A percentile compares a stretch with the other conserved stretches of the same genome.
phyloP scores from a whole-genome alignment of 2,797 vertebrate species.

The Tauraco hartlaubi region DNA sequence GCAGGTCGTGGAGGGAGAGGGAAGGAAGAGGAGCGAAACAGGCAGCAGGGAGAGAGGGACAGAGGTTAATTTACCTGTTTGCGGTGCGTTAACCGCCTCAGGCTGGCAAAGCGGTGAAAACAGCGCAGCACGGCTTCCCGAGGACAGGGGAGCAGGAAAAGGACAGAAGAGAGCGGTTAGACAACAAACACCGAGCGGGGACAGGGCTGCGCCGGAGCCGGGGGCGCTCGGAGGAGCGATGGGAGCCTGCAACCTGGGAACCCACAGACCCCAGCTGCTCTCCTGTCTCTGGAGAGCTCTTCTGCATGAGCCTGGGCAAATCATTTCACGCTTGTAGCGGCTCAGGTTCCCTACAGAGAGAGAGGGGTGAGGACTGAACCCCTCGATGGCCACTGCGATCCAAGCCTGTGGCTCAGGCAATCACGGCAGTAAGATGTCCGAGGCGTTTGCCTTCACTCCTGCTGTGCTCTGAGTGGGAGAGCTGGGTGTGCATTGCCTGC shows the following conservation, averaged over 20 bases:
- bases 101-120: conserved; percentile 44
- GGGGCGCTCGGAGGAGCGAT: rapidly evolving
- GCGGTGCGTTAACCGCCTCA: conserved; percentile 44
- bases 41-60: background rate
- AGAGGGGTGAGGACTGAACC: background rate
- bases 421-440: background rate
- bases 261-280: background rate
- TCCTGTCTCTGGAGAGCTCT: background rate
- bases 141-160: conserved; percentile 74
- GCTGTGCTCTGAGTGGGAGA: background rate
- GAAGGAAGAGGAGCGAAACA: background rate
- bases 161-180: conserved; percentile 79
- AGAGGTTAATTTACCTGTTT: conserved; percentile 67
- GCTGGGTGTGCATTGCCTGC: background rate
- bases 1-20: background rate
- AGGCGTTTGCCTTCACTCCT: background rate
- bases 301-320: background rate
- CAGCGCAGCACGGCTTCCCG: conserved; percentile 64
- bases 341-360: background rate
- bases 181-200: conserved; percentile 2
- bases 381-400: rapidly evolving
- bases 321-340: rapidly evolving
- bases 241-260: background rate
- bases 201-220: background rate
- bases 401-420: background rate